Evolutionary conservation across 2,113 vertebrate genomes (phyloP).

Genomic region (Alligator mississippiensis): DNA sequence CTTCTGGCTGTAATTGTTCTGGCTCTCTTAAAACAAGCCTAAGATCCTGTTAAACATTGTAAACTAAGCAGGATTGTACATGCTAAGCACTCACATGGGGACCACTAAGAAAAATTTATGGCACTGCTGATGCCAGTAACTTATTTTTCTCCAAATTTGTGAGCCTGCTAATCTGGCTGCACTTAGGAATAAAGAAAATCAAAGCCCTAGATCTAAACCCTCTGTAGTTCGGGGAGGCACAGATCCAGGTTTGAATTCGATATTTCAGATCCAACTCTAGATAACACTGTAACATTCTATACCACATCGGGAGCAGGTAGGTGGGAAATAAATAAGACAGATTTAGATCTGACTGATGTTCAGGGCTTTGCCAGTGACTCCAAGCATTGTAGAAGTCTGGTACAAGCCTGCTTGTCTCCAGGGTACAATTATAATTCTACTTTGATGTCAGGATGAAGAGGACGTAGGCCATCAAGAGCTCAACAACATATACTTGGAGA

Average conservation of each 20-base stretch:
- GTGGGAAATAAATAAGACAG: background rate
- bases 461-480: background rate
- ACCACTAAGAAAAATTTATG: background rate
- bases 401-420: background rate
- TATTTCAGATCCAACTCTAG: conserved; percentile 4
- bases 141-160: background rate
- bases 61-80: background rate
- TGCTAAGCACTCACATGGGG: background rate
- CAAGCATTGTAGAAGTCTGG: no score
- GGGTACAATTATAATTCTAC: conserved; percentile 35
- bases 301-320: background rate
- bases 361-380: no score
- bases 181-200: background rate
- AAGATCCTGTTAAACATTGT: background rate
- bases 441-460: background rate
- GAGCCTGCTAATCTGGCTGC: background rate
- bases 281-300: background rate
- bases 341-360: background rate
- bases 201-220: background rate
- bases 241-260: background rate
- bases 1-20: background rate
- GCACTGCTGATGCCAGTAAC: background rate
- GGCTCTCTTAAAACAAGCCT: background rate
- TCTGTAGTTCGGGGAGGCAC: background rate
- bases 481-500: no score